Evolutionary conservation across 2,113 vertebrate genomes (phyloP).

Genomic region (Phocoena phocoena): DNA sequence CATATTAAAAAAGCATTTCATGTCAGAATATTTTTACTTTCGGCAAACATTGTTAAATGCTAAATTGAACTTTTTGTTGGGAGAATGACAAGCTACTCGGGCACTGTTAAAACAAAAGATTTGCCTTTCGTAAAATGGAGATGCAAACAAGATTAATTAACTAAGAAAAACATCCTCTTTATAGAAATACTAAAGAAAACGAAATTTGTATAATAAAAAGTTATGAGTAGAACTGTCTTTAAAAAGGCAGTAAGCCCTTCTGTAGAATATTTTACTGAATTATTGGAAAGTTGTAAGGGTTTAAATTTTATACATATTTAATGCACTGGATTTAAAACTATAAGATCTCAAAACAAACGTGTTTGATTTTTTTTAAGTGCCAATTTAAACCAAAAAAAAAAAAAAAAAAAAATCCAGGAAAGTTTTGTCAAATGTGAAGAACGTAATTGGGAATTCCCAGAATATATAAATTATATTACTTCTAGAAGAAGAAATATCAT

Average conservation of each 20-base stretch:
- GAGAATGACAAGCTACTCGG: not conserved
- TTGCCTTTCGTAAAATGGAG: slow-evolving; percentile 23
- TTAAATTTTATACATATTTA: not conserved
- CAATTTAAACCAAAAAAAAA: not conserved
- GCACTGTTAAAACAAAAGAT: not conserved
- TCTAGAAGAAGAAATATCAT: not conserved
- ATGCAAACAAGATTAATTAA: not conserved
- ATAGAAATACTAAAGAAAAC: not conserved
- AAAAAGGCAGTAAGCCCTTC: not conserved
- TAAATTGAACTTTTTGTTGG: not conserved
- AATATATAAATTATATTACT: not conserved
- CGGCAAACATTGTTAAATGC: not conserved
- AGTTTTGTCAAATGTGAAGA: not conserved
- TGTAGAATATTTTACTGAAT: not conserved
- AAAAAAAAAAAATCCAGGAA: not conserved
- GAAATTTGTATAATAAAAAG: not conserved
- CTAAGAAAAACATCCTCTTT: not conserved
- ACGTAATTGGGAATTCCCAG: not conserved
- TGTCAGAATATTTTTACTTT: slow-evolving; percentile 41
- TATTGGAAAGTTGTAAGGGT: not conserved
- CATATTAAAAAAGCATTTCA: slow-evolving; percentile 40
- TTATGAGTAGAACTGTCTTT: not conserved
- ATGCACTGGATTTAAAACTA: not conserved
- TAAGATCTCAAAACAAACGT: not conserved
- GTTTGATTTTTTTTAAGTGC: not conserved